Conservation (phyloP, 2,113 vertebrate genomes). For the Todiramphus saurophagus region DNA sequence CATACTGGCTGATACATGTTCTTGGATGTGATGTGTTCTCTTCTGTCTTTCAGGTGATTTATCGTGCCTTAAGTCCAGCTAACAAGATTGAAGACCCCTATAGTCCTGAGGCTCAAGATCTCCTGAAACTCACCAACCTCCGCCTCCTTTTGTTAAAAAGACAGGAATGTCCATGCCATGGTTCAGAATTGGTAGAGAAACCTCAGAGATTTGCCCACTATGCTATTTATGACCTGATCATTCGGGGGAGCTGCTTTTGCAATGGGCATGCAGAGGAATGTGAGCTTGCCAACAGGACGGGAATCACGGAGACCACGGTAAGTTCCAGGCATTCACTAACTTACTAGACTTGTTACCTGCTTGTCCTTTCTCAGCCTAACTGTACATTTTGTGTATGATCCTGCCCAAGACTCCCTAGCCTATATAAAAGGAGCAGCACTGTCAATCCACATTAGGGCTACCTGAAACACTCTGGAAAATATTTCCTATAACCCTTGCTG, state of each 20-base stretch:
- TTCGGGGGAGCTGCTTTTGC: conserved; percentile 87
- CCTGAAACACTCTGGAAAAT: not conserved
- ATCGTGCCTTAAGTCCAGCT: conserved; percentile 78
- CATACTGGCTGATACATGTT: not conserved
- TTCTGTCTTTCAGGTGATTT: conserved; percentile 79
- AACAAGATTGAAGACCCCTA: conserved; percentile 81
- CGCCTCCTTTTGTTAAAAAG: conserved; percentile 83
- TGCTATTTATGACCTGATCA: conserved; percentile 84
- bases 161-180: conserved; percentile 77
- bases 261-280: conserved; percentile 89
- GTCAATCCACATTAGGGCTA: not conserved
- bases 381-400: not conserved
- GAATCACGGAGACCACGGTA: conserved; percentile 47
- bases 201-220: conserved; percentile 76
- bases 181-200: conserved; percentile 35
- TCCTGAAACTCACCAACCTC: conserved; percentile 85
- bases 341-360: not conserved
- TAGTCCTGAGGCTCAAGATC: conserved; percentile 76
- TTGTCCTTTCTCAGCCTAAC: not conserved
- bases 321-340: conserved; percentile 7
- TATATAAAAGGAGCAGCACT: not conserved
- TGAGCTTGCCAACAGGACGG: conserved; percentile 47
- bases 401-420: not conserved
- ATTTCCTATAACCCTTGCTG: not conserved
- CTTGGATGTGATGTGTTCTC: not conserved